Base-by-base conservation (phyloP, 2,113 vertebrate genomes). In the Callionymus lyra region DNA sequence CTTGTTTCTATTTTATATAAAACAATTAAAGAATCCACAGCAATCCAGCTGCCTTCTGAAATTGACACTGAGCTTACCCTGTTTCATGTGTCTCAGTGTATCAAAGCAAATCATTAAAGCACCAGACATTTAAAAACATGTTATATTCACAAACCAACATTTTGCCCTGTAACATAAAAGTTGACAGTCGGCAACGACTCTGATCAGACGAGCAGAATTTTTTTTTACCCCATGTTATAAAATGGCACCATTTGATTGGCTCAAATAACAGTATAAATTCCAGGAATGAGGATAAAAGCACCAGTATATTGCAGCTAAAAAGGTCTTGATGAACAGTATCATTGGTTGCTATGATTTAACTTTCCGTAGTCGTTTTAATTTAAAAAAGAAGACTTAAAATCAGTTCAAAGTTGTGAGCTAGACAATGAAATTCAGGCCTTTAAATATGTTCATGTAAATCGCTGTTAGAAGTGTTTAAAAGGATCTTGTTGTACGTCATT, bases 11-110 rank as follows among this genome's bases (percentile, higher is more conserved):
- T 84, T 87, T 96, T 88, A 95, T 78, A 76, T 80, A 77, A 68
- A 88, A 88, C 74, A 83, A 87, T 88, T 87, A 87, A 90, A 86
- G 83, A 83, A 83, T 83, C 77, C 84, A 89, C 85, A 92, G 89
- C 89, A 94, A 93, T 81, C 87, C 90, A 97, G 94, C 91, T 97
- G 92, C 93, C 90, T 88, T 79, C 56, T 59, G 68, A 81, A 81
- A 75, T 62, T 59, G 60, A 81, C 72, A 71, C 70, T 79, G 66
- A 88, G 84, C 80, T 83, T 85, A 91, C 88, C 89, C 89, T 91
- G 90, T 89, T 86, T 82, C 80, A 62, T 83, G 87, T 81, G 74
- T 81, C 79, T 81, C 86, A 79, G 61, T 74, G 72, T 72, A 70
- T 62, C 53, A 71, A 58, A 75, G 57, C 70, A 76, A 56, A 64